Base-by-base conservation (phyloP, 1,140 invertebrate genomes). In the Gerris buenoi region DNA sequence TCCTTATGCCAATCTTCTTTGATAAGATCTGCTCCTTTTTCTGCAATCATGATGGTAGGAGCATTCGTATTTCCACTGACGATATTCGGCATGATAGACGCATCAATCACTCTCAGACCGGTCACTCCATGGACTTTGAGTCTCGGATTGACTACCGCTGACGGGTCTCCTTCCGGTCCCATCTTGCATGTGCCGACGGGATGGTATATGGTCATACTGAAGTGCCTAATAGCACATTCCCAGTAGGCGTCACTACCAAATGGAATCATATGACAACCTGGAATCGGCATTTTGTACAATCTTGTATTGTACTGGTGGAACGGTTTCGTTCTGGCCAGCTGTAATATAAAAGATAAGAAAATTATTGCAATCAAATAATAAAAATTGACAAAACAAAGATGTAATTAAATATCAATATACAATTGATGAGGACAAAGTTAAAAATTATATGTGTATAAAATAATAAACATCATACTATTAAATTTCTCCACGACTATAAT, bases 151-250 rank as follows among this genome's bases (percentile, higher is more conserved):
- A 94, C 90, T 0, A 95, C 91, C 0, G 91, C 88, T 0, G 82
- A 84, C 0, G 82, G 80, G 58, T 77, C 81, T 0, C 88, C 86
- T 63, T 85, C 85, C 0, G 87, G 86, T 2, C 92, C 92, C 92
- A 93, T 94, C 76, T 90, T 92, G 70, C 87, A 89, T 0, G 91
- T 94, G 0, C 90, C 86, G 0, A 85, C 83, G 0, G 89, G 89
- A 81, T 93, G 90, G 73, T 93, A 93, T 57, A 92, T 90, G 0
- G 90, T 91, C 69, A 89, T 88, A 0, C 89, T 91, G 68, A 90
- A 90, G 71, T 91, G 88, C 64, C 88, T 80, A 2, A 89, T 78
- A 64, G 86, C 83, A 71, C 91, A 94, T 71, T 88, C 88, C 89
- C 91, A 92, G 74, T 94, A 95, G 56, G 88, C 86, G 71, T 93